phyloP scores from a whole-genome alignment of 2,797 vertebrate species.

The Pangasius mekongensis region DNA sequence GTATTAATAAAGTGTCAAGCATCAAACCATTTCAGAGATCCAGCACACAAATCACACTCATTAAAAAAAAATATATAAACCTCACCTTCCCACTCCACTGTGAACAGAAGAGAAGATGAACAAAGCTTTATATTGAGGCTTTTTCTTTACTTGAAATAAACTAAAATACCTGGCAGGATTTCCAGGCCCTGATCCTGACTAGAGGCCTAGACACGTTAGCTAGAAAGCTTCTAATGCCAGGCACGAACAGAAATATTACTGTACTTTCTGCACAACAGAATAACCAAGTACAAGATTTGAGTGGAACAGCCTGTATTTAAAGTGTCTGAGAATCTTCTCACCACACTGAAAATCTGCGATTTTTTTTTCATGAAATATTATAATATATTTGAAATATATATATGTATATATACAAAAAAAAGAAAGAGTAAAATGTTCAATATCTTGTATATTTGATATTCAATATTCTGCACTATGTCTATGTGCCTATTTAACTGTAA shows the following conservation, averaged over 20 bases:
- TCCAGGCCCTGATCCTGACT: not conserved
- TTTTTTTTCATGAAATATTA: too few species aligned
- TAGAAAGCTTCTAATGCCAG: not conserved
- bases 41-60: conserved; percentile 40
- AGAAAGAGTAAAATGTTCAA: not conserved
- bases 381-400: too few species aligned
- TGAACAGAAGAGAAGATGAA: conserved; percentile 65
- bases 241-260: not conserved
- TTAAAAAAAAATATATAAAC: conserved; percentile 59
- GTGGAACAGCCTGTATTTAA: not conserved
- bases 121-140: conserved; percentile 34
- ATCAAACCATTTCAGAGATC: conserved; percentile 57
- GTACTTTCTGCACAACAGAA: not conserved
- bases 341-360: not conserved
- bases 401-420: too few species aligned
- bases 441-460: not conserved
- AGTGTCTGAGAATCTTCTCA: not conserved
- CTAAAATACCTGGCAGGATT: not conserved
- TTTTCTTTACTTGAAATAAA: conserved; percentile 7
- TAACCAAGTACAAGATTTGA: not conserved
- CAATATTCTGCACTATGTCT: not conserved
- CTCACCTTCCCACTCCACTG: conserved; percentile 82
- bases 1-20: conserved; percentile 48
- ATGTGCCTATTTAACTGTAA: not conserved
- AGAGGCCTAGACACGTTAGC: not conserved